phyloP scores from a whole-genome alignment of 2,797 vertebrate genomes.

The Oryzias sinensis region DNA sequence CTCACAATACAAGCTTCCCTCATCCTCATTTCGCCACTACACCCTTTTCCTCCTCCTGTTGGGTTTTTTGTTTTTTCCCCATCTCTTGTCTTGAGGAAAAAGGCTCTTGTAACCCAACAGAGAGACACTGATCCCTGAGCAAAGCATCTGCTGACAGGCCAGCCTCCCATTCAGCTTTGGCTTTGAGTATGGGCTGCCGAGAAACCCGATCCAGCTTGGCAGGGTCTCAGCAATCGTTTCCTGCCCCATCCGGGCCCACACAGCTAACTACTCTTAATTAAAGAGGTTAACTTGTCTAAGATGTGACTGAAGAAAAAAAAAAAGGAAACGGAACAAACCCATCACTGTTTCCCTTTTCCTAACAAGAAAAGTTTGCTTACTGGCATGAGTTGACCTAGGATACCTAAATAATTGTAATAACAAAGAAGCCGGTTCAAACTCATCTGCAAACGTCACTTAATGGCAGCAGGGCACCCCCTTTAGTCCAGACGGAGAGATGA shows the following conservation, averaged over 20 bases:
- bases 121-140: constrained; percentile 77
- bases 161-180: constrained; percentile 81
- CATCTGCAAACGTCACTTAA: constrained; percentile 67
- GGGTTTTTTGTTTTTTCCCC: constrained; percentile 22
- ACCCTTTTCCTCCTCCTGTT: constrained; percentile 59
- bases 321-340: constrained; percentile 64
- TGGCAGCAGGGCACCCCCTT: constrained; percentile 58
- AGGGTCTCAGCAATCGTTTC: constrained; percentile 81
- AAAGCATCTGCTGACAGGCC: constrained; percentile 85
- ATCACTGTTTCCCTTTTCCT: constrained; percentile 68
- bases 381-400: constrained; percentile 66
- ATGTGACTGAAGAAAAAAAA: constrained; percentile 66
- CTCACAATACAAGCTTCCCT: constrained; percentile 68
- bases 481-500: constrained; percentile 52
- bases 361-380: constrained; percentile 68
- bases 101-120: constrained; percentile 74
- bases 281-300: constrained; percentile 82
- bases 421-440: constrained; percentile 60
- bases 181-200: constrained; percentile 67
- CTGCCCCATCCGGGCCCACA: constrained; percentile 75
- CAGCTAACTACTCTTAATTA: constrained; percentile 76
- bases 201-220: constrained; percentile 82
- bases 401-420: constrained; percentile 74
- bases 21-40: constrained; percentile 65
- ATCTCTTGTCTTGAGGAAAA: constrained; percentile 73